Evolutionary conservation across 2,113 vertebrate genomes (phyloP), one percentile per base, ranked within the genome.

Genomic region (Anoura caudifer): DNA sequence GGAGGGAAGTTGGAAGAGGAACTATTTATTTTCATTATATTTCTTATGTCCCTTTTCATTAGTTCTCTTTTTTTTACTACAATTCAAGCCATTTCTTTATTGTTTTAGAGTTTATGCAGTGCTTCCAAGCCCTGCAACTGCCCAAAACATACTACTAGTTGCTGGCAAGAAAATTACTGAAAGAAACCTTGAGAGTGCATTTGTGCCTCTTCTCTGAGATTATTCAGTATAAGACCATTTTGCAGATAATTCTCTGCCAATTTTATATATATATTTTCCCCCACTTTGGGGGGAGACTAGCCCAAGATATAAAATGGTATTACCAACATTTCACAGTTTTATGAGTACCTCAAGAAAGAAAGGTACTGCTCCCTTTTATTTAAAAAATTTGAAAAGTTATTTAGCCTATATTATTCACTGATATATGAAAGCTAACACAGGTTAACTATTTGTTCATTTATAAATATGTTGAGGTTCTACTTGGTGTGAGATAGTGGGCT

Each of bases 21-120:
- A 95, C 82, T 98, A 96, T 97, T 97, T 97, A 96, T 97, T 97
- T 97, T 97, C 95, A 97, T 97, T 96, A 95, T 87, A 93, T 97
- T 82, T 91, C 79, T 88, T 73, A 54, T 38, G 36, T 95, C 88
- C 47, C 83, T 94, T 97, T 72, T 89, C 81, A 97, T 92, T 90
- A 93, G 69, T 47, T 17, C 26, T 89, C 81, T 97, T 59, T 59
- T 52, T 63, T 33, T 69, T 63, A 63, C 84, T 24, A 43, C 4
- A 88, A 13, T 90, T 92, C 77, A 72, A 95, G 67, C 20, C 36
- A 82, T 82, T 38, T 92, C 59, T 85, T 89, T 63, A 92, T 93
- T 93, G 65, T 87, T 95, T 59, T 65, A 94, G 19, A 76, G n/a
- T 43, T 43, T 41, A 50, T 33, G 80, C 19, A 84, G 17, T 63